phyloP scores from a whole-genome alignment of 2,797 vertebrate species.

The Lepilemur septentrionalis region DNA sequence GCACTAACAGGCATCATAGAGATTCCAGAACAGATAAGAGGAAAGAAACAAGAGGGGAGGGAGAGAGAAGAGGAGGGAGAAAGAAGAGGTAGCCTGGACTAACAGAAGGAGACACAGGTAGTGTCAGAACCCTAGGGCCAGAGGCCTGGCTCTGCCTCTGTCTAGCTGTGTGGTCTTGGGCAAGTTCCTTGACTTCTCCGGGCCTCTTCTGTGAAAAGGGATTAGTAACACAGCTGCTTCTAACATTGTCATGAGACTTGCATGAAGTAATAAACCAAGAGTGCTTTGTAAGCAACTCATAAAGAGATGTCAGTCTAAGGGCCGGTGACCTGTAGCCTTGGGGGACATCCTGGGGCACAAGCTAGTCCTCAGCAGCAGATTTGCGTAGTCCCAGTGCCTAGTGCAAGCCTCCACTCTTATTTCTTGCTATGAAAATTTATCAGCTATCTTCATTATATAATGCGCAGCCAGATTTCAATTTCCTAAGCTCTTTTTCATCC shows the following conservation, averaged over 20 bases:
- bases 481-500: neutral
- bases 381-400: no score
- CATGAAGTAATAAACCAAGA: slow-evolving; percentile 33
- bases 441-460: neutral
- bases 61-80: accelerated
- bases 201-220: neutral
- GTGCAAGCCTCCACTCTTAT: neutral
- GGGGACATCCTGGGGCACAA: neutral
- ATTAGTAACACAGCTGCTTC: slow-evolving; percentile 31
- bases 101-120: accelerated
- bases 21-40: neutral
- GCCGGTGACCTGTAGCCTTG: neutral
- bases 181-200: neutral
- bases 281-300: slow-evolving; percentile 6
- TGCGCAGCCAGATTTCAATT: neutral
- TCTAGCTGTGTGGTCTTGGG: neutral
- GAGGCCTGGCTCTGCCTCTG: neutral
- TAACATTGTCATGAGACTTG: slow-evolving; percentile 23
- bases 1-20: neutral
- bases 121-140: neutral
- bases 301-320: neutral
- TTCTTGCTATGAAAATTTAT: neutral
- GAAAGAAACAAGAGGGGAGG: neutral
- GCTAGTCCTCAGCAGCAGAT: neutral
- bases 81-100: neutral